Evolutionary conservation across 2,797 vertebrate genomes (phyloP), one percentile per base, ranked within the genome.

Genomic region (Eulemur rubriventer): DNA sequence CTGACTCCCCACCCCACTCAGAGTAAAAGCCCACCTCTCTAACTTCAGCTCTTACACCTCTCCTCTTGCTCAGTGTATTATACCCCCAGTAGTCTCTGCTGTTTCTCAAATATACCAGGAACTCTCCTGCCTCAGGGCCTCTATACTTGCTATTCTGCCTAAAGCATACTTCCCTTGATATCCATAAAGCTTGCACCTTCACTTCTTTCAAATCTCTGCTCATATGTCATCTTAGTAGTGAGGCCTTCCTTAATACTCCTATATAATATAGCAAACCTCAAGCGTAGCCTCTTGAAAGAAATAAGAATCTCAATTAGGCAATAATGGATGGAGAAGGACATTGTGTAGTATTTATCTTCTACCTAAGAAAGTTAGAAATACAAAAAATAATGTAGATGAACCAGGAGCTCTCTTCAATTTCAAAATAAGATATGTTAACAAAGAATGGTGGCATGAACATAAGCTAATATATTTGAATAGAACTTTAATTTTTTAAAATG

Each of bases 391-490:
- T 79, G 4, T 93, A 48, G 33, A 63, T 63, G 61, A 73, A 85
- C 4, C 84, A 16, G 24, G 7, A 50, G 24, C 24, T 26, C 24
- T 61, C 65, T 81, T 33, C 46, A 65, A 76, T 85, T 95, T 94
- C 92, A 89, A 75, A 92, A 57, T 48, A 81, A 86, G 38, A 76
- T 7, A n/a, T 48, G 63, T 65, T 91, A 93, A 86, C 38, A 89
- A 61, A 92, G 33, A 43, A 85, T 89, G 20, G 20, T 91, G 11
- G 35, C 33, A 83, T 70, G 46, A 86, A 46, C 9, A 65, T 38
- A 70, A 67, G 16, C 69, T 73, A 92, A 50, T 89, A 95, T 3
- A 69, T 83, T 70, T 69, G 41, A 4, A 52, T 30, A 91, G 35
- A 73, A 83, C 55, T 87, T 50, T 67, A 72, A 67, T 63, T 82